Evolutionary conservation across 1,140 invertebrate species (phyloP), one percentile per base, ranked within the genome.

Genomic region (Marisa cornuarietis): DNA sequence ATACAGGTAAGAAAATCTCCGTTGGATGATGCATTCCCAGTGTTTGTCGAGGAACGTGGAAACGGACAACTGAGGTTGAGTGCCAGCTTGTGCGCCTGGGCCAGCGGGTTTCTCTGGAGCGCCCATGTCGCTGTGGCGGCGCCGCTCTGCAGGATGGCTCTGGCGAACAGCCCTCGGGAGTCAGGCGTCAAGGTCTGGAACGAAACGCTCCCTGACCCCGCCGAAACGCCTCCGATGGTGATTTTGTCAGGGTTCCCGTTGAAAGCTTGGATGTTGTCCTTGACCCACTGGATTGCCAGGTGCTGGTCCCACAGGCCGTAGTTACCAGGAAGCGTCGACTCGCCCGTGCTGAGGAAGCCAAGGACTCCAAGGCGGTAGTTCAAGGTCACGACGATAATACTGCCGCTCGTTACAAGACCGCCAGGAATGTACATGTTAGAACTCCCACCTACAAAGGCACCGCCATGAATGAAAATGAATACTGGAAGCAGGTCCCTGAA

Each of bases 401-500:
- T 95, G 31, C 82, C 84, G 51, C 83, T 79, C n/a, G 95, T 94
- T 0, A 96, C 96, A 42, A 99, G 91, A 81, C 91, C 73, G 14
- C 82, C 90, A 80, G 94, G 95, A 91, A 98, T 96, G 90, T 99
- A 99, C 13, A 98, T 94, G 88, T 98, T 96, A 52, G 95, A 94
- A 22, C 95, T 95, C 26, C 97, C 97, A 49, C 63, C 54, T 88
- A 96, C 96, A 91, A 98, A 99, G 9, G 96, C 96, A 71, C 98
- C 98, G 61, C 97, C 97, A 90, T 96, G 98, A 80, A 99, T 95
- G 97, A 97, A 99, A 42, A 99, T 93, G 94, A 98, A 95, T 22
- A 98, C 96, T 42, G 96, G 77, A 49, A 61, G 61, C 18, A n/a
- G 62, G 62, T n/a, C 7, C 31, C 31, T 42, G 31, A 42, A 42